Evolutionary conservation across 1,140 invertebrate genomes (phyloP).

Genomic region (Chlorops oryzae): DNA sequence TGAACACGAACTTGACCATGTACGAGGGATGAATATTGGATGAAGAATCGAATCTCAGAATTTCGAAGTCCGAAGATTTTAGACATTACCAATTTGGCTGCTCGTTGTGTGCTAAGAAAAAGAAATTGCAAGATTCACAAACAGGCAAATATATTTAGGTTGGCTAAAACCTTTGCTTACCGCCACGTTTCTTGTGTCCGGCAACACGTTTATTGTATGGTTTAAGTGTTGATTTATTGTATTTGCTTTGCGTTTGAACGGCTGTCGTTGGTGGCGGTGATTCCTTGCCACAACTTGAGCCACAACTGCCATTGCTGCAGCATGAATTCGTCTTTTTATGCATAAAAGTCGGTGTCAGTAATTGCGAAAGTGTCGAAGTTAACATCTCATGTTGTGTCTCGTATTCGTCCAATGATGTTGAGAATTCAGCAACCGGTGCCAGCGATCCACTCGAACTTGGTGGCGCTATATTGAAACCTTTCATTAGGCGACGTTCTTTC

Average conservation of each 20-base stretch:
- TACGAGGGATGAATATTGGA: constrained; percentile 30
- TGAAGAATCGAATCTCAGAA: constrained; percentile 73
- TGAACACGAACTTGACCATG: constrained; percentile 40
- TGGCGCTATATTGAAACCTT: constrained; percentile 84
- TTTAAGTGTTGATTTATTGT: constrained; percentile 47
- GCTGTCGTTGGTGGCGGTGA: constrained; percentile 21
- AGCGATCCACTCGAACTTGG: constrained; percentile 57
- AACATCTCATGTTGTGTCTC: constrained; percentile 45
- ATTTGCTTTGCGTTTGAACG: constrained; percentile 26
- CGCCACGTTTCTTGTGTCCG: constrained; percentile 65
- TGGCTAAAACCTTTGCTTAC: constrained; percentile 22
- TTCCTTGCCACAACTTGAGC: constrained; percentile 22
- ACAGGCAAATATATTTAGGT: too few relatives aligned
- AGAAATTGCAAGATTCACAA: too few relatives aligned
- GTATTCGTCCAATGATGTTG: constrained; percentile 62
- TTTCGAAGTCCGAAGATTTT: constrained; percentile 64
- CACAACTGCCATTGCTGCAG: constrained; percentile 12
- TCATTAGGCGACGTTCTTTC: constrained; percentile 86
- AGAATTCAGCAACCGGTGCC: constrained; percentile 69
- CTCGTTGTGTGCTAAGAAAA: constrained; percentile 68
- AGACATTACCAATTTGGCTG: constrained; percentile 71
- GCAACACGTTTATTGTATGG: constrained; percentile 55
- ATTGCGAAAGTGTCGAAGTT: constrained; percentile 36
- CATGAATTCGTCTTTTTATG: constrained; percentile 29
- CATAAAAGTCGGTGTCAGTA: constrained; percentile 45